Percentiles rank a stretch among this genome's conserved stretches.
Evolutionary conservation across 2,113 vertebrate species (phyloP).

Genomic region (Myotis brandtii): DNA sequence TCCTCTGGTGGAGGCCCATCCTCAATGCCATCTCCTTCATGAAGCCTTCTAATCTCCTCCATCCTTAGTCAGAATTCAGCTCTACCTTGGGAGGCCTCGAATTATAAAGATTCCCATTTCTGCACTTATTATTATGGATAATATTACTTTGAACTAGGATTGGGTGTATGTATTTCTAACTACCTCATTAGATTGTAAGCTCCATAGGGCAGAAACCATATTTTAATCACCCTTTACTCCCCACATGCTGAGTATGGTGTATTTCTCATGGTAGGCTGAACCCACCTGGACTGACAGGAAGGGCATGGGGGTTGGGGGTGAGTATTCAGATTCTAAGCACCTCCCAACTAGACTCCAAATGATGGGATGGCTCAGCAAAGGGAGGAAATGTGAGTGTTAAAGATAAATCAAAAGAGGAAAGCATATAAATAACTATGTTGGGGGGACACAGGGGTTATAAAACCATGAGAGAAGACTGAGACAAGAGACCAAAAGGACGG

Average conservation of each 20-base stretch:
- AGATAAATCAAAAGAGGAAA: not conserved
- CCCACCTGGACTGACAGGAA: not conserved
- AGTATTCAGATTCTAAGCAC: not conserved
- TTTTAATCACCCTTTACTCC: not conserved
- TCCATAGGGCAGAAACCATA: not conserved
- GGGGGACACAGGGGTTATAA: not conserved
- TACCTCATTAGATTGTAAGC: not conserved
- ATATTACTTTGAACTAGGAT: not conserved
- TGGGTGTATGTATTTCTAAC: not conserved
- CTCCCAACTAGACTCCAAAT: not conserved
- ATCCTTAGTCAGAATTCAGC: not conserved
- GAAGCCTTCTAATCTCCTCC: not conserved
- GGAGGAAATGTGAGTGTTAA: not conserved
- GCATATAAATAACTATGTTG: not conserved
- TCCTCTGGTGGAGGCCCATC: not conserved
- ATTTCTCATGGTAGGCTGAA: not conserved
- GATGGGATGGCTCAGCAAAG: not conserved
- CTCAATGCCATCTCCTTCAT: not conserved
- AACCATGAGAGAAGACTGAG: not conserved
- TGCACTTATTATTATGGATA: not conserved
- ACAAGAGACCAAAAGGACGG: not conserved
- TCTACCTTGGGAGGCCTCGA: not conserved
- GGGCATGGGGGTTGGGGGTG: not conserved
- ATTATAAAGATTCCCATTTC: not conserved
- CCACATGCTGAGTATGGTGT: rapidly evolving